Conservation (phyloP, 2,113 vertebrate species). For the Brachyhypopomus occidentalis region DNA sequence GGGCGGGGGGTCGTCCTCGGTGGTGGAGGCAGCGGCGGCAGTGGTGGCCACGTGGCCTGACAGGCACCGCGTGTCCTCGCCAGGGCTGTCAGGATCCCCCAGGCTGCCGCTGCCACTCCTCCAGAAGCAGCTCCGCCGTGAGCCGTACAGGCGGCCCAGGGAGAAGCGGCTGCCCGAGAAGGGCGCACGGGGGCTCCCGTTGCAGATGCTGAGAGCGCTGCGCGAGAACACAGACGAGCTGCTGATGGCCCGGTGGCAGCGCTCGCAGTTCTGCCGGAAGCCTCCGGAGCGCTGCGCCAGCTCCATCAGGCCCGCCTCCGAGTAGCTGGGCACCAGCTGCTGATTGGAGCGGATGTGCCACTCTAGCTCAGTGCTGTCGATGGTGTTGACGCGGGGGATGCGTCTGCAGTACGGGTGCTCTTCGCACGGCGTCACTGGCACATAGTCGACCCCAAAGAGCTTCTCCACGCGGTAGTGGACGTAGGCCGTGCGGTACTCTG, state of each 20-base stretch:
- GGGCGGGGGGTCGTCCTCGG: conserved; percentile 87
- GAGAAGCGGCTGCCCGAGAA: conserved; percentile 91
- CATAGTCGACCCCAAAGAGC: conserved; percentile 91
- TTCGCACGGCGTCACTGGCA: conserved; percentile 85
- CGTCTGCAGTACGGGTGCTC: conserved; percentile 86
- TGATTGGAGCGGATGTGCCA: conserved; percentile 98
- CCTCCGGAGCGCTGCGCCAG: conserved; percentile 82
- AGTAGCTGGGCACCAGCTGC: conserved; percentile 96
- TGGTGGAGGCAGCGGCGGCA: conserved; percentile 59
- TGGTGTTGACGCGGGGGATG: conserved; percentile 92
- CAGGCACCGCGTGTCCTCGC: conserved; percentile 87
- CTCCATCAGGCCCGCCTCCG: conserved; percentile 93
- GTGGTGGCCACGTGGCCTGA: conserved; percentile 73
- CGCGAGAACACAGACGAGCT: conserved; percentile 97
- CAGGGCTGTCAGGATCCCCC: conserved; percentile 87
- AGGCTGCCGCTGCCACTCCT: conserved; percentile 80
- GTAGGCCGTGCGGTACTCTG: conserved; percentile 89
- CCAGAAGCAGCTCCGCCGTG: conserved; percentile 90
- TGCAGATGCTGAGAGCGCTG: conserved; percentile 93
- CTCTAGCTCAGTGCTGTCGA: conserved; percentile 94
- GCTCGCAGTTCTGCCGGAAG: conserved; percentile 88
- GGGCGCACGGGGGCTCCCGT: conserved; percentile 83
- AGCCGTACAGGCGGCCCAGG: conserved; percentile 86
- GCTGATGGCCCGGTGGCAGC: conserved; percentile 91
- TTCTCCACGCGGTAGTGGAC: conserved; percentile 96